These are phyloP conservation scores for Polymixis flavicincta DNA, from an alignment of 2,888 invertebrate genomes.

Conservation along the genomic window DNA sequence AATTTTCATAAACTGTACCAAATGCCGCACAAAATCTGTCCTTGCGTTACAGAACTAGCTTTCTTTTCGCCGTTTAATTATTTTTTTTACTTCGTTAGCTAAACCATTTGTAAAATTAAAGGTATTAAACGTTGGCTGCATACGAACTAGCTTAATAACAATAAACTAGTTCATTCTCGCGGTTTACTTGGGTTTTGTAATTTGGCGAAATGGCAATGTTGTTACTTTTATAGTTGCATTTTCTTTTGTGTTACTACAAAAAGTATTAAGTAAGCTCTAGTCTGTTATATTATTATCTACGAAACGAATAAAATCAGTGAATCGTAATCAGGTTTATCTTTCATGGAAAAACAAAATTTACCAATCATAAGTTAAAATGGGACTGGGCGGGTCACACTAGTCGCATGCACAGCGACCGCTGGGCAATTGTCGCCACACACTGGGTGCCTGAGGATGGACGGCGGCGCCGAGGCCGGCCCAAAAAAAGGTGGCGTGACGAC, in stretches of 20 bases:
- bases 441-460: no score
- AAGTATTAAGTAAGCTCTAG: no score
- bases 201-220: constrained; percentile 17
- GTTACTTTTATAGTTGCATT: background rate
- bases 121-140: constrained; percentile 2
- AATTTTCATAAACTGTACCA: background rate
- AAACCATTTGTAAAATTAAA: constrained; percentile 45
- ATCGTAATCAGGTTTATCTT: no score
- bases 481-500: no score
- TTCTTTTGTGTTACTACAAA: background rate
- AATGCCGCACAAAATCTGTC: background rate
- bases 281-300: no score
- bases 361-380: no score
- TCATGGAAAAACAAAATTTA: no score
- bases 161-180: constrained; percentile 10
- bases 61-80: background rate
- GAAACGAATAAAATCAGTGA: no score
- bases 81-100: constrained; percentile 22
- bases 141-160: constrained; percentile 22
- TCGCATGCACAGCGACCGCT: no score
- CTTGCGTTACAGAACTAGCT: background rate
- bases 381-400: no score
- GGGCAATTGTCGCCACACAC: no score
- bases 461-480: no score
- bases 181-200: constrained; percentile 12